Conservation (phyloP, 2,888 invertebrate species). For the Steromphala cineraria region DNA sequence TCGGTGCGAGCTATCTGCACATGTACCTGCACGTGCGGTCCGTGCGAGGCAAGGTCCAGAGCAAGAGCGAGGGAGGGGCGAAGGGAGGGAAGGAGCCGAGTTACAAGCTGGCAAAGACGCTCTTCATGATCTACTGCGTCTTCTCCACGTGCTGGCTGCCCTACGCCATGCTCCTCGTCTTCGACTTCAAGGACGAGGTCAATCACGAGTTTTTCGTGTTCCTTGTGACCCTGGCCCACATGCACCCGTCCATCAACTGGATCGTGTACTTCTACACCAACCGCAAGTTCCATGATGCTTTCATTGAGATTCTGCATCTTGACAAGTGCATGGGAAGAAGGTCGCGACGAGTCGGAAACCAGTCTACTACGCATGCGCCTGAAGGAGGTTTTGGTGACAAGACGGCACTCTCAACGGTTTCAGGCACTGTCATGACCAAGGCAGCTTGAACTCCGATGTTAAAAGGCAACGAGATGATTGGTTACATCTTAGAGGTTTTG, state of each 20-base stretch:
- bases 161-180: constrained; percentile 55
- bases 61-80: background rate
- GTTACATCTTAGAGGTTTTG: too few species aligned
- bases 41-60: background rate
- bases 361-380: too few species aligned
- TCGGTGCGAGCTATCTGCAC: constrained; percentile 47
- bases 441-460: too few species aligned
- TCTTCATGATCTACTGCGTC: constrained; percentile 60
- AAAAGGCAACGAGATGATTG: too few species aligned
- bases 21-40: constrained; percentile 44
- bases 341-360: too few species aligned
- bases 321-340: background rate
- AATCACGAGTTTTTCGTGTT: constrained; percentile 52
- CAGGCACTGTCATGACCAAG: too few species aligned
- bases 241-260: constrained; percentile 57
- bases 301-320: constrained; percentile 27
- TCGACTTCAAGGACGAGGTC: constrained; percentile 50
- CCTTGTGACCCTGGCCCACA: constrained; percentile 50
- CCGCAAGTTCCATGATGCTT: constrained; percentile 44
- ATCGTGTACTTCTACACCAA: constrained; percentile 54
- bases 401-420: too few species aligned
- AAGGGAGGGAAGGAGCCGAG: background rate
- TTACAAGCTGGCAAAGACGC: constrained; percentile 47
- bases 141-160: constrained; percentile 63
- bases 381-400: too few species aligned